phyloP scores from a whole-genome alignment of 2,888 invertebrate species.

The Lamellibrachia satsuma region DNA sequence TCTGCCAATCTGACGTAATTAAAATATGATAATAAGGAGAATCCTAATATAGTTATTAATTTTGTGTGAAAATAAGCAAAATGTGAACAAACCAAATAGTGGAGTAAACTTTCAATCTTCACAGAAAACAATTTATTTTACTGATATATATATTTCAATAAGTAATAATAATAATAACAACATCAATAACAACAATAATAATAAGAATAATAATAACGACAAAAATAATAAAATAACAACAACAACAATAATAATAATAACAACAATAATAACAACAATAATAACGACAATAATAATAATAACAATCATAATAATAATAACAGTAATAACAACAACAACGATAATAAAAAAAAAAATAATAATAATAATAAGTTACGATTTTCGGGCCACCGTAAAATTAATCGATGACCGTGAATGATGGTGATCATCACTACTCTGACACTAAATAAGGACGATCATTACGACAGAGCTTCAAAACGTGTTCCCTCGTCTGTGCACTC shows the following conservation, averaged over 20 bases:
- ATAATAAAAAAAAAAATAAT: no score
- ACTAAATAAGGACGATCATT: not conserved
- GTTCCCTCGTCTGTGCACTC: not conserved
- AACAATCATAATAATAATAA: no score
- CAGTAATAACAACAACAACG: no score
- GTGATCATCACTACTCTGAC: not conserved
- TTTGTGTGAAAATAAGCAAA: not conserved
- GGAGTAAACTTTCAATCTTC: not conserved
- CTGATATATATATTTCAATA: not conserved
- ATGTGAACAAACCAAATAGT: not conserved
- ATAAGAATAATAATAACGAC: not conserved
- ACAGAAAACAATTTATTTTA: not conserved
- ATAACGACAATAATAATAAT: no score
- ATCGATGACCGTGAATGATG: not conserved
- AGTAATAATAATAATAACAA: not conserved
- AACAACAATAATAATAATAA: no score
- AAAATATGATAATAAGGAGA: no score
- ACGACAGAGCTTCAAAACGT: not conserved
- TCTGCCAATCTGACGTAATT: no score
- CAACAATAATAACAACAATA: no score
- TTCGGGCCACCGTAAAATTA: not conserved
- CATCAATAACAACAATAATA: not conserved
- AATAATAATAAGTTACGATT: not conserved
- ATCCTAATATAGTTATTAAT: no score
- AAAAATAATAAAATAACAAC: no score